A percentile compares a stretch with the other conserved stretches of the same genome.
Evolutionary conservation across 2,113 vertebrate genomes (phyloP).

Genomic region (Mugil cephalus): DNA sequence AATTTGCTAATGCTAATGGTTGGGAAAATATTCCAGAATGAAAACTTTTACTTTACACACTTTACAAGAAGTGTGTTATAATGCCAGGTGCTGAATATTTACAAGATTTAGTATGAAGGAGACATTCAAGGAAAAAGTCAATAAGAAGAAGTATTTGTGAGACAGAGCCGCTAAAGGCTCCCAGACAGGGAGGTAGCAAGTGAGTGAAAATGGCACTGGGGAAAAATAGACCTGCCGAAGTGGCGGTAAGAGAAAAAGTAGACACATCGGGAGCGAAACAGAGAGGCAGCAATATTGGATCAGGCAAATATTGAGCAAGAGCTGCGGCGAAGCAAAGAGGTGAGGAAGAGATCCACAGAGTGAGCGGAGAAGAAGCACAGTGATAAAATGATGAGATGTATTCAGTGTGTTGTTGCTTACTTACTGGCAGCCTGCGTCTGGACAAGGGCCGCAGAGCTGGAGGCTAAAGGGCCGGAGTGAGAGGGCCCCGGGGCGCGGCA

Average conservation of each 20-base stretch:
- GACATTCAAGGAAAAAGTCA: not conserved
- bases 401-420: not conserved
- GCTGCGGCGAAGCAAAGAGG: slow-evolving; percentile 15
- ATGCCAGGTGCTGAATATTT: too few species aligned
- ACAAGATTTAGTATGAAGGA: not conserved
- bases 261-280: slow-evolving; percentile 13
- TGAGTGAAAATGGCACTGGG: slow-evolving; percentile 21
- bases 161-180: not conserved
- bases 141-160: not conserved
- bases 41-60: too few species aligned
- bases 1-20: too few species aligned
- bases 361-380: not conserved
- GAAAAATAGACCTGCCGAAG: slow-evolving; percentile 37
- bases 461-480: not conserved
- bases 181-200: slow-evolving; percentile 3
- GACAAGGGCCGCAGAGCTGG: not conserved
- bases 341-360: slow-evolving; percentile 29
- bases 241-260: slow-evolving; percentile 42
- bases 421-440: not conserved
- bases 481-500: slow-evolving; percentile 53
- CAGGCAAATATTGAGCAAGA: slow-evolving; percentile 53
- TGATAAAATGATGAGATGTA: slow-evolving; percentile 21
- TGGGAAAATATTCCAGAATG: too few species aligned
- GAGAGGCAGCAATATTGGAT: slow-evolving; percentile 40
- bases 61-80: too few species aligned